Conservation (phyloP, 2,888 invertebrate genomes). For the Trissolcus japonicus region DNA sequence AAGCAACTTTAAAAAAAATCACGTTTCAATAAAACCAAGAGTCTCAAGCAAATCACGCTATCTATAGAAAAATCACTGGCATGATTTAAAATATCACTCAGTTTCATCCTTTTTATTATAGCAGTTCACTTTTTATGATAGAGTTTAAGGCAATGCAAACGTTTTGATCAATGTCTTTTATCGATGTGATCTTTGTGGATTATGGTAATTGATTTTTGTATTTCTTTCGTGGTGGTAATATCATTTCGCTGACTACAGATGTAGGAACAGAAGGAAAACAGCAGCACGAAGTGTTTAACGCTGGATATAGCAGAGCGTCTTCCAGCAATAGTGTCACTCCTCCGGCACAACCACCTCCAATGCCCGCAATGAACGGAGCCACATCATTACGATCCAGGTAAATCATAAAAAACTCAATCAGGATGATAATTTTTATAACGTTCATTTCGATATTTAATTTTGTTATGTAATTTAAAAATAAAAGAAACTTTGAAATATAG, state of each 20-base stretch:
- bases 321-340: constrained; percentile 80
- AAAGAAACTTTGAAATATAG: too few relatives aligned
- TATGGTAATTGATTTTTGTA: too few relatives aligned
- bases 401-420: constrained; percentile 9
- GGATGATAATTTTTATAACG: too few relatives aligned
- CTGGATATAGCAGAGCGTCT: constrained; percentile 82
- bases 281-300: constrained; percentile 81
- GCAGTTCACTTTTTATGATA: too few relatives aligned
- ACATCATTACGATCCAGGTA: constrained; percentile 73
- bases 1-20: constrained; percentile 2
- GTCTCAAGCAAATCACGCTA: constrained; percentile 27
- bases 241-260: constrained; percentile 59
- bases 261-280: constrained; percentile 75
- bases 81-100: constrained; percentile 11
- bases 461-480: too few relatives aligned
- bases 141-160: too few relatives aligned
- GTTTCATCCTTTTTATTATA: too few relatives aligned
- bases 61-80: constrained; percentile 22
- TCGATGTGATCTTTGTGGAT: background rate
- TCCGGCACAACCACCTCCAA: constrained; percentile 74
- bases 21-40: background rate
- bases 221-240: too few relatives aligned
- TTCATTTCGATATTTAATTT: too few relatives aligned
- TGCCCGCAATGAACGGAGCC: constrained; percentile 74
- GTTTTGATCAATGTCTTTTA: too few relatives aligned